Evolutionary conservation across 2,113 vertebrate genomes (phyloP).

Genomic region (Anguilla rostrata): DNA sequence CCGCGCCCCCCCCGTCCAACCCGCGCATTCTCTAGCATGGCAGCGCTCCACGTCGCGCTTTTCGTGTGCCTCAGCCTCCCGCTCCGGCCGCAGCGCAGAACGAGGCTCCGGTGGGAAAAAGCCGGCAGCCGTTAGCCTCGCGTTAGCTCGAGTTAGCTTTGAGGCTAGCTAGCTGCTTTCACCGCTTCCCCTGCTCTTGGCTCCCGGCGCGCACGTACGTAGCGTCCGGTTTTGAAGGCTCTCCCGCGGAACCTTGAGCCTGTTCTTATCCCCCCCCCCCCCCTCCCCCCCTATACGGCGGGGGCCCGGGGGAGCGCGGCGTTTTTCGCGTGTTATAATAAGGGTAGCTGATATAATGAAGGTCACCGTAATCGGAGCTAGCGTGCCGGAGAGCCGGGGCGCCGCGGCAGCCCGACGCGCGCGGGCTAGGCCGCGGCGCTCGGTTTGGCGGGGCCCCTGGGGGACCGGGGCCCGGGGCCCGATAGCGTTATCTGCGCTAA

Average conservation of each 20-base stretch:
- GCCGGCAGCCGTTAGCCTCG: no score
- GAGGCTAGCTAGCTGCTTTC: no score
- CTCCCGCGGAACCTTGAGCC: constrained; percentile 52
- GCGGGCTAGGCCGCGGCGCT: constrained; percentile 62
- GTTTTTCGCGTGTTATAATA: constrained; percentile 68
- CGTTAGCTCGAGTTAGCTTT: no score
- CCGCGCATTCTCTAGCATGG: no score
- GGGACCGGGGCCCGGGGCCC: constrained; percentile 55
- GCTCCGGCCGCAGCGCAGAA: no score
- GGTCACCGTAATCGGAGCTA: constrained; percentile 79
- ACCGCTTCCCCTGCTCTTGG: background rate
- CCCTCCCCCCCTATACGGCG: constrained; percentile 52
- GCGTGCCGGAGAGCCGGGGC: constrained; percentile 72
- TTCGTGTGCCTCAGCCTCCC: no score
- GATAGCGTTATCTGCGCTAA: constrained; percentile 77
- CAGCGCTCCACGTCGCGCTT: no score
- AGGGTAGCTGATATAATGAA: constrained; percentile 77
- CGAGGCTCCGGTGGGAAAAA: no score
- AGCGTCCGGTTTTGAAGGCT: constrained; percentile 9
- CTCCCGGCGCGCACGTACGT: background rate
- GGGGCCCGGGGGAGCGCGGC: constrained; percentile 58
- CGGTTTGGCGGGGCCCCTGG: constrained; percentile 45
- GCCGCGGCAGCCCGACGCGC: constrained; percentile 66
- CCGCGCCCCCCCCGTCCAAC: no score
- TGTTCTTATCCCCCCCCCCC: constrained; percentile 44